Evolutionary conservation across 2,113 vertebrate genomes (phyloP).

Genomic region (Loxodonta africana): DNA sequence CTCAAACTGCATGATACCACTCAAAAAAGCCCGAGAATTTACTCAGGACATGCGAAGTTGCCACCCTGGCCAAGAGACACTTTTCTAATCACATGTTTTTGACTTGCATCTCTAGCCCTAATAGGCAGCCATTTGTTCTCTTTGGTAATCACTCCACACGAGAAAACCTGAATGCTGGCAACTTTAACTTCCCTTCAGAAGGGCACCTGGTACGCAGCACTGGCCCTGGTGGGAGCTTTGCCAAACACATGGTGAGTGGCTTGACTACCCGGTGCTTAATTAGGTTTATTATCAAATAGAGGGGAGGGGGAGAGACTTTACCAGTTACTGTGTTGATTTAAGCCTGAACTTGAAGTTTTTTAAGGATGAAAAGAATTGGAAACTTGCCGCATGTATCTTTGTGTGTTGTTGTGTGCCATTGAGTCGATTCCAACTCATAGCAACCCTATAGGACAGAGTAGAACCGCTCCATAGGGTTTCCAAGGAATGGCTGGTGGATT

Average conservation of each 20-base stretch:
- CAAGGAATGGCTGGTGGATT: too few species aligned
- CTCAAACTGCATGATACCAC: background rate
- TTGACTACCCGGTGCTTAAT: background rate
- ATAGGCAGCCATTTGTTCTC: slow-evolving; percentile 94
- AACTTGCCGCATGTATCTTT: background rate
- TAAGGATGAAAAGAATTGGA: slow-evolving; percentile 40
- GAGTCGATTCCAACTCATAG: too few species aligned
- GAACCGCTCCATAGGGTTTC: too few species aligned
- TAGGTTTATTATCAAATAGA: slow-evolving; percentile 10
- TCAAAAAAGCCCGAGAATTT: background rate
- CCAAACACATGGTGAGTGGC: slow-evolving; percentile 95
- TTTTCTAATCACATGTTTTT: slow-evolving; percentile 61
- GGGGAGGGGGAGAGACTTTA: background rate
- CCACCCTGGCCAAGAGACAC: background rate
- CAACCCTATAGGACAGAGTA: too few species aligned
- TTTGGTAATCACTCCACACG: slow-evolving; percentile 95
- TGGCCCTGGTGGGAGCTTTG: slow-evolving; percentile 90
- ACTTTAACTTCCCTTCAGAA: slow-evolving; percentile 97
- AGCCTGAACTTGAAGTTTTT: slow-evolving; percentile 49
- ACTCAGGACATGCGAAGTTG: background rate
- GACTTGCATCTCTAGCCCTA: slow-evolving; percentile 88
- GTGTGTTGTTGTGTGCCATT: background rate
- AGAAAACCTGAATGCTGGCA: slow-evolving; percentile 94
- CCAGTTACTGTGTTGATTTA: slow-evolving; percentile 11
- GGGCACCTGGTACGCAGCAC: slow-evolving; percentile 96